Conservation (phyloP, 2,888 invertebrate species). For the Strigamia maritima region DNA sequence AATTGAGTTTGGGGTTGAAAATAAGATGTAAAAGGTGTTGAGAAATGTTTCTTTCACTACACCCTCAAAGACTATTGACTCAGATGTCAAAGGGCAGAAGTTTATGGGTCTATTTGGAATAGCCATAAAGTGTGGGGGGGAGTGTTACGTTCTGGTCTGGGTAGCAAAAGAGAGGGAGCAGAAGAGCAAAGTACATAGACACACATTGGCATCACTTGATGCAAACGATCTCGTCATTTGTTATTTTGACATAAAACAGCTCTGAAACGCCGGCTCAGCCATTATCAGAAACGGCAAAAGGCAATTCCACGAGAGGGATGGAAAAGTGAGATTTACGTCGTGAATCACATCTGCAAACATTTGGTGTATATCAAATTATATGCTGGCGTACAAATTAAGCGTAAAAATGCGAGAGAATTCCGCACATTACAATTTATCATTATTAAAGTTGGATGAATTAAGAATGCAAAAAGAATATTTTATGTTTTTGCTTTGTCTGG, state of each 20-base stretch:
- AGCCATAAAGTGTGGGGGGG: conserved; percentile 4
- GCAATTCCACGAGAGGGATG: not conserved
- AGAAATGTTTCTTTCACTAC: not conserved
- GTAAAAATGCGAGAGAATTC: not conserved
- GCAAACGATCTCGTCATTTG: conserved; percentile 18
- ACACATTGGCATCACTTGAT: conserved; percentile 15
- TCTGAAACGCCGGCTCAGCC: not conserved
- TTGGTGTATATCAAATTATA: not conserved
- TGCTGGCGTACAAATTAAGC: not conserved
- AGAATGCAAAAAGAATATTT: not conserved
- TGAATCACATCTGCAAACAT: conserved; percentile 4
- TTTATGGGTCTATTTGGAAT: not conserved
- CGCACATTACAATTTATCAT: not conserved
- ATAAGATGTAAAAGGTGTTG: not conserved
- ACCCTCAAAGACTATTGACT: conserved; percentile 4
- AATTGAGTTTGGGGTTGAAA: not conserved
- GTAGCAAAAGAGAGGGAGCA: not conserved
- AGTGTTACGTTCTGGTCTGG: conserved; percentile 2
- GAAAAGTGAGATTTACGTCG: conserved; percentile 25
- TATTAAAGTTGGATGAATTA: not conserved
- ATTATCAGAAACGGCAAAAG: conserved; percentile 28
- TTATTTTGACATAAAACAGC: conserved; percentile 26
- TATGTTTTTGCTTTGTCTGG: too few species aligned
- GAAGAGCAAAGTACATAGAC: not conserved
- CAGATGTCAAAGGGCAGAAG: not conserved